Base-by-base conservation (phyloP, 2,888 invertebrate species). In the Nomada fabriciana region DNA sequence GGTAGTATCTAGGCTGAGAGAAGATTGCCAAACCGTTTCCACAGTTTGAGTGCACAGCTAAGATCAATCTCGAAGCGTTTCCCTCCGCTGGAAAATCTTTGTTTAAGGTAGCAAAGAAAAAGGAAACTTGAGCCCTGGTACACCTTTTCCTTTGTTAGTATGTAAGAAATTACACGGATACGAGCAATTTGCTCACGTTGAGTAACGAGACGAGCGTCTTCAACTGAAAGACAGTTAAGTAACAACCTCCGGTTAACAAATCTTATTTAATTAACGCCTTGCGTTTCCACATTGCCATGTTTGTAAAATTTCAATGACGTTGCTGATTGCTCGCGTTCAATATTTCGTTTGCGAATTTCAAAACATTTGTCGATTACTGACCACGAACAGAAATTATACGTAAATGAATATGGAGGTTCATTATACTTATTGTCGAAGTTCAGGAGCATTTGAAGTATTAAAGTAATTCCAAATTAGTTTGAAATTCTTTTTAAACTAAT, bases 221-320 rank as follows among this genome's bases (percentile, higher is more conserved):
- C 81, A 72, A 50, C 60, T 78, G 79, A 79, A 81, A 78, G 68
- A 73, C 70, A 60, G 73, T 89, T 84, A 82, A 86, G 88, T 86
- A 88, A 88, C 79, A 86, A 86, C 86, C 80, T 82, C 67, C 63
- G 82, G 79, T 85, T 88, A 88, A 87, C 88, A 83, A 86, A 89
- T 80, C 77, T 79, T 70, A 68, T 67, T 74, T 86, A 88, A 88
- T 88, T 88, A 89, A 86, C 78, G 76, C 71, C 36, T 64, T 60
- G 20, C 25, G 42, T 55, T 64, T 74, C 63, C 61, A 18, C 65
- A 67, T 4, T 57, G 29, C 36, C 60, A n/a, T 25, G 18, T 68
- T 53, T 53, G 65, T 55, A 68, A 74, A 69, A 61, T 61, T 65
- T 65, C 42, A 18, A 76, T 69, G 64, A 15, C 25, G 0, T 13